Evolutionary conservation across 2,797 vertebrate species (phyloP).

Genomic region (Poecilia wingei): DNA sequence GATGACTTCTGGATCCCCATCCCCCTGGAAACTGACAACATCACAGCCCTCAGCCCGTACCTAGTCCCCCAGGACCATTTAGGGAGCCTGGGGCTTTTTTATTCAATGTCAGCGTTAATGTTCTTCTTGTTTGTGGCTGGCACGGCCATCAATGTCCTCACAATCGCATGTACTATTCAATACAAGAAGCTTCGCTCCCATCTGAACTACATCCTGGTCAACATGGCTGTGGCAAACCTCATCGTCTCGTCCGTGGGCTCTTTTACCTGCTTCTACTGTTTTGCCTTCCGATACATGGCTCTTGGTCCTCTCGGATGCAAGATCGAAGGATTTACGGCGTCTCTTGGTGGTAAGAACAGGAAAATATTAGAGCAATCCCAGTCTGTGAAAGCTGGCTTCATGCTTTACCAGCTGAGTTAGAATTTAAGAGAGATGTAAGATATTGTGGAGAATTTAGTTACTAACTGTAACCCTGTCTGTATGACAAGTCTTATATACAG

Average conservation of each 20-base stretch:
- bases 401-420: neutral
- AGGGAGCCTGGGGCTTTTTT: constrained; percentile 69
- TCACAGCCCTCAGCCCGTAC: constrained; percentile 80
- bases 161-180: constrained; percentile 77
- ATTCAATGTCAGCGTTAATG: constrained; percentile 80
- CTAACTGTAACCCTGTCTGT: neutral
- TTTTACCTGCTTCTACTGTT: constrained; percentile 79
- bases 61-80: constrained; percentile 85
- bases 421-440: neutral
- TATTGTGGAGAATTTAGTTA: neutral
- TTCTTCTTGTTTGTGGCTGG: constrained; percentile 71
- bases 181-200: constrained; percentile 85
- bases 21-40: constrained; percentile 76
- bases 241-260: constrained; percentile 78
- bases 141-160: constrained; percentile 76
- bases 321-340: constrained; percentile 81
- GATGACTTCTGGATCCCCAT: constrained; percentile 84
- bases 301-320: constrained; percentile 78
- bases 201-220: constrained; percentile 87
- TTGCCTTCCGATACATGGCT: constrained; percentile 76
- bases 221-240: constrained; percentile 82
- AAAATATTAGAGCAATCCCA: neutral
- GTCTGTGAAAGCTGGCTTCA: neutral
- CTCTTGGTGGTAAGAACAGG: constrained; percentile 73
- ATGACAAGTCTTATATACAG: neutral